phyloP scores from a whole-genome alignment of 2,888 invertebrate genomes.

The Glyphotaelius pellucidus region DNA sequence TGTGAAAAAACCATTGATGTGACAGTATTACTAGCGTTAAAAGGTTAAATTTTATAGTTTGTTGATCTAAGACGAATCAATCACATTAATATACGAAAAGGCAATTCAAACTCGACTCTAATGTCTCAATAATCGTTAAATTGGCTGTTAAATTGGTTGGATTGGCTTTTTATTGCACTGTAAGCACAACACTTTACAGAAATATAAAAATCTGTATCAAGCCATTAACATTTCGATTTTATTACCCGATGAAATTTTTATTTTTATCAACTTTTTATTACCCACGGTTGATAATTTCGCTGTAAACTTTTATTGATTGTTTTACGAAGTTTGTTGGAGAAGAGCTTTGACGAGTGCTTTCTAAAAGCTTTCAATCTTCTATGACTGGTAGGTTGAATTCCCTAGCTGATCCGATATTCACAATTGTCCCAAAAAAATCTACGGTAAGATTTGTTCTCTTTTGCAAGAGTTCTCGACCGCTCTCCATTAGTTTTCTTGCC shows the following conservation, averaged over 20 bases:
- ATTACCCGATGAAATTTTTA: conserved; percentile 17
- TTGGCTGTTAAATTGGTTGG: conserved; percentile 61
- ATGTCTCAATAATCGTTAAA: conserved; percentile 65
- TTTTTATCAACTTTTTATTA: conserved; percentile 28
- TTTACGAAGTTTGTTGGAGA: background rate
- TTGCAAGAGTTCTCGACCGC: too few species aligned
- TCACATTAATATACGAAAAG: conserved; percentile 30
- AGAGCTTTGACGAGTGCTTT: background rate
- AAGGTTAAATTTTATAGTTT: conserved; percentile 1
- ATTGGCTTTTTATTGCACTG: conserved; percentile 54
- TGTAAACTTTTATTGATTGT: conserved; percentile 3
- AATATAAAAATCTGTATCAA: conserved; percentile 30
- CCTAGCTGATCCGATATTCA: background rate
- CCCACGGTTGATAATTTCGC: background rate
- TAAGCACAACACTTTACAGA: conserved; percentile 42
- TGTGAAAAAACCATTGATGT: background rate
- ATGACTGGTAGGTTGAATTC: too few species aligned
- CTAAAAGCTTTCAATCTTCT: background rate
- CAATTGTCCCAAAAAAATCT: background rate
- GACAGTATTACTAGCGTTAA: background rate
- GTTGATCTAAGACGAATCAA: conserved; percentile 37
- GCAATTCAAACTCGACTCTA: conserved; percentile 62
- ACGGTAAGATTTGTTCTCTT: background rate
- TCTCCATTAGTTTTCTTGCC: too few species aligned
- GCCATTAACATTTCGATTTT: conserved; percentile 33